Base-by-base conservation (phyloP, 2,797 vertebrate species). In the Pseudochromis fuscus region DNA sequence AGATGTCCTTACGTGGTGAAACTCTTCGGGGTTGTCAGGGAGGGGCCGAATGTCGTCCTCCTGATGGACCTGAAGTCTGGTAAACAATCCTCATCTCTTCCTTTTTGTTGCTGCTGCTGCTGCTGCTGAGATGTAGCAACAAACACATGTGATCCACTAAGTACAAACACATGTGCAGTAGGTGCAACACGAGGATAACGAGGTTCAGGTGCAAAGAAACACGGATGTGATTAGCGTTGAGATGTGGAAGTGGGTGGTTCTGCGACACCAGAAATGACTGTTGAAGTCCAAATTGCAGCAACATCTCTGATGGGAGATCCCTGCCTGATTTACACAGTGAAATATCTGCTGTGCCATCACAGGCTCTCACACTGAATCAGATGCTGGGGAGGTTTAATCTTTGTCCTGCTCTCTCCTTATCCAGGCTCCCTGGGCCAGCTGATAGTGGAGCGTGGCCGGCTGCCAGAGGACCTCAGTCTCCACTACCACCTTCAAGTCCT, bases 31-130 rank as follows among this genome's bases (percentile, higher is more conserved):
- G 97, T 96, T 7, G 94, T 99, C 89, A 94, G 96, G 83, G 96
- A 99, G 79, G 98, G 97, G 3, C 93, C 91, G 0, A 95, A 94
- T 84, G 88, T 99, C 9, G 89, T 96, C 62, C 95, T 99, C 73
- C 94, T 99, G 81, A 98, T 98, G 96, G 96, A 98, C 67, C 93
- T 95, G 31, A 96, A 98, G 87, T 94, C 95, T 81, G 96, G 98
- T 98, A 87, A 88, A 82, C 27, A 84, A 92, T 85, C 16, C 19
- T 21, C 8, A 7, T 42, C 27, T 52, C 33, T 56, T 18, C 7
- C 11, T 48, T 61, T 24, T 65, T 27, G 31, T 24, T 19, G 18
- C 44, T 24, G 33, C 40, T 38, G 7, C 27, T 51, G 23, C 24
- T 27, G 21, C 23, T 7, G 38, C 46, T 38, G 19, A 45, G 42